A percentile compares a stretch with the other conserved stretches of the same genome.
phyloP scores from a whole-genome alignment of 2,888 invertebrate species.

The Torymus auratus region DNA sequence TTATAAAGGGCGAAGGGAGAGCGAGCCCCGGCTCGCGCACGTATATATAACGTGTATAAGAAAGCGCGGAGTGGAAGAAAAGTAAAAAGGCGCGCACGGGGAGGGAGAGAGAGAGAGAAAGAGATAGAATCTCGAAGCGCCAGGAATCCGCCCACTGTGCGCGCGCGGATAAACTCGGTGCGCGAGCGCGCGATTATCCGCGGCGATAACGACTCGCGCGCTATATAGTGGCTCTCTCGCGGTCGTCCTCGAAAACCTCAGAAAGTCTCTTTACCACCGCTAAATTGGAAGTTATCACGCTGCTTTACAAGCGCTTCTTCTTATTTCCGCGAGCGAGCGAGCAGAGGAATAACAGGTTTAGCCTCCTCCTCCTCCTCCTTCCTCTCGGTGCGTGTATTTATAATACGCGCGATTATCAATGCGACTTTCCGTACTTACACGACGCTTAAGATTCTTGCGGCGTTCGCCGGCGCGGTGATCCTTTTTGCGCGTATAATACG shows the following conservation, averaged over 20 bases:
- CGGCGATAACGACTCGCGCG: slow-evolving; percentile 42
- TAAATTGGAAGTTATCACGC: slow-evolving; percentile 52
- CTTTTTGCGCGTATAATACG: too few species aligned
- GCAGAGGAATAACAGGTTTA: slow-evolving; percentile 52
- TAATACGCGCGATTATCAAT: slow-evolving; percentile 43
- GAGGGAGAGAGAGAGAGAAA: background rate
- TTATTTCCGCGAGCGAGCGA: slow-evolving; percentile 27
- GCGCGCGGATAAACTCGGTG: slow-evolving; percentile 43
- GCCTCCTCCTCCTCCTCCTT: background rate
- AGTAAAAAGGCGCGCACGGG: background rate
- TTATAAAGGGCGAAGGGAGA: slow-evolving; percentile 41
- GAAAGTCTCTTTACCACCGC: slow-evolving; percentile 46
- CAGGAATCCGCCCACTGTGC: slow-evolving; percentile 57
- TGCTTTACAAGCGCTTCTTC: slow-evolving; percentile 47
- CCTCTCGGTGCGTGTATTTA: background rate
- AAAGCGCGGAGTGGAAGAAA: background rate
- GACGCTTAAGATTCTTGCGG: slow-evolving; percentile 41
- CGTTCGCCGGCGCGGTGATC: background rate
- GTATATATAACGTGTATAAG: slow-evolving; percentile 3
- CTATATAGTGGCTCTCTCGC: slow-evolving; percentile 19
- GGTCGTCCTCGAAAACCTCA: slow-evolving; percentile 49
- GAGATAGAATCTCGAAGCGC: slow-evolving; percentile 56
- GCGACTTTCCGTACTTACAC: slow-evolving; percentile 43
- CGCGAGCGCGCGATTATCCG: slow-evolving; percentile 51
- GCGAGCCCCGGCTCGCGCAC: background rate